Evolutionary conservation across 2,888 invertebrate species (phyloP).

Genomic region (Drosophila atripex): DNA sequence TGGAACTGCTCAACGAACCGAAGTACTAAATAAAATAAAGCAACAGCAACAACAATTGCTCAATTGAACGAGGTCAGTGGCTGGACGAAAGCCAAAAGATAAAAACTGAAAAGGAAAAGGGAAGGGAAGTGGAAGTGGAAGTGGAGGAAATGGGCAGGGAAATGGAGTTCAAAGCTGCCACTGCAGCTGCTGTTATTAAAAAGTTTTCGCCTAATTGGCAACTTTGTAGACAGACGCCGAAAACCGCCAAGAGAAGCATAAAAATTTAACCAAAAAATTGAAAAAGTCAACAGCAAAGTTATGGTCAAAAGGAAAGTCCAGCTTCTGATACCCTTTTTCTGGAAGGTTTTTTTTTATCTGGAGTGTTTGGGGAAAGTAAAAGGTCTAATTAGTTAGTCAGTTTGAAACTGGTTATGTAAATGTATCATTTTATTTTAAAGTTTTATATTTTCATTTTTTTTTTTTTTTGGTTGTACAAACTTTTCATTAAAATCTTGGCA

Average conservation of each 20-base stretch:
- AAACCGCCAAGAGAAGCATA: slow-evolving; percentile 24
- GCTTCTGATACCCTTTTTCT: not conserved
- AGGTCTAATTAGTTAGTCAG: no score
- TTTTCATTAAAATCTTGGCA: not conserved
- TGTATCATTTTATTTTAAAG: no score
- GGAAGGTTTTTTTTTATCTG: no score
- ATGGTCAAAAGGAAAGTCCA: not conserved
- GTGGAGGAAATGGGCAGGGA: slow-evolving; percentile 11
- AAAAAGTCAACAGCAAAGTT: slow-evolving; percentile 44
- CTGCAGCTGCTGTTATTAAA: slow-evolving; percentile 58
- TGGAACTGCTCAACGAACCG: slow-evolving; percentile 35
- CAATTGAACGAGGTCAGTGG: slow-evolving; percentile 55
- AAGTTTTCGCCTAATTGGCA: slow-evolving; percentile 65
- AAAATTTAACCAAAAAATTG: slow-evolving; percentile 48
- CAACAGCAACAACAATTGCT: slow-evolving; percentile 37
- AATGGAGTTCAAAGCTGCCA: slow-evolving; percentile 48
- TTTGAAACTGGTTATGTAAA: no score
- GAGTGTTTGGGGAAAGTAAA: no score
- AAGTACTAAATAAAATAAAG: slow-evolving; percentile 25
- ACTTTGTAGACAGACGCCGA: slow-evolving; percentile 68
- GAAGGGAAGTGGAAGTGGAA: slow-evolving; percentile 13
- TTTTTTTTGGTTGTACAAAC: not conserved
- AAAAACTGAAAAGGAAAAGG: slow-evolving; percentile 13
- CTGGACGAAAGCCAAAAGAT: slow-evolving; percentile 37
- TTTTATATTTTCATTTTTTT: not conserved